phyloP scores from a whole-genome alignment of 2,113 vertebrate species.

The Erpornis zantholeuca region DNA sequence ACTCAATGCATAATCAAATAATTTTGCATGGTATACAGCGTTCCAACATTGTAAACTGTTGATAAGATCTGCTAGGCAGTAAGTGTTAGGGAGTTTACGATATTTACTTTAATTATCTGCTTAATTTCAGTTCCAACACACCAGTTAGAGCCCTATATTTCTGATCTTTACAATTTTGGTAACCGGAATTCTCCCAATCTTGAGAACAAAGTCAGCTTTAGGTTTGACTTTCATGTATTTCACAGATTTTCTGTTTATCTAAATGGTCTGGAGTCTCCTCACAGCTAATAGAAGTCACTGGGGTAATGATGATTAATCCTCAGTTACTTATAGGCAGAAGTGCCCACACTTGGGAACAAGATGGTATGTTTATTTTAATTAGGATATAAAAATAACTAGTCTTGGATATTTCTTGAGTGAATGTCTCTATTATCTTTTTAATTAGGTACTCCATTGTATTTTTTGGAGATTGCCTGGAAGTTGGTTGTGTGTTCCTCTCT shows the following conservation, averaged over 20 bases:
- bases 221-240: neutral
- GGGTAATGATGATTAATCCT: neutral
- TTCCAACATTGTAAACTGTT: neutral
- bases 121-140: neutral
- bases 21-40: neutral
- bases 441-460: neutral
- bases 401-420: neutral
- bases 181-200: neutral
- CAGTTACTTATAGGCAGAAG: neutral
- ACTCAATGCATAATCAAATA: neutral
- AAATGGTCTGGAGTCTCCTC: neutral
- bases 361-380: neutral
- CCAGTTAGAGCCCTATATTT: neutral
- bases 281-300: neutral
- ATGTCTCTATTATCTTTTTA: neutral
- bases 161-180: neutral
- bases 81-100: fast-evolving
- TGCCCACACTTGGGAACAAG: neutral
- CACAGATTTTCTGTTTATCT: neutral
- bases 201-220: neutral
- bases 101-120: neutral
- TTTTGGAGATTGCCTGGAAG: neutral
- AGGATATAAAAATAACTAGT: neutral
- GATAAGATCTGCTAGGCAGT: neutral
- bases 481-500: neutral